Base-by-base conservation (phyloP, 2,113 vertebrate genomes). In the Diphyllodes magnificus region DNA sequence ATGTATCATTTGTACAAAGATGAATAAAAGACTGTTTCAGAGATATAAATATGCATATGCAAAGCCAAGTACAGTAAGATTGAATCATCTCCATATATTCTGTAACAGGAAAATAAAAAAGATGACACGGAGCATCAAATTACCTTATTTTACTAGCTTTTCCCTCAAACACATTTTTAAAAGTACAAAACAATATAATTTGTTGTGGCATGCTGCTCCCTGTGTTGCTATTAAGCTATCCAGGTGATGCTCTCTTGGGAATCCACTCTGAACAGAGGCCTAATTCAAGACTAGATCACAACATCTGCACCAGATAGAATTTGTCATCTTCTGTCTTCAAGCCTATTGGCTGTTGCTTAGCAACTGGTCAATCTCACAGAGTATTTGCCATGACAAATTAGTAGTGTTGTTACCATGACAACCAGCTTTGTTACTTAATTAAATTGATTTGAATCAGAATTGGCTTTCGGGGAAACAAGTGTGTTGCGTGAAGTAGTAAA, bases 401-500 rank as follows among this genome's bases (percentile, higher is more conserved):
- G 98, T 98, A 97, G 96, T 95, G 96, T 98, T 98, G 99, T 99
- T 99, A 98, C 99, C 98, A 99, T 99, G 99, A 98, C 99, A 98
- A 99, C 99, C 98, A 97, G 98, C 98, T 99, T 98, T 99, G 98
- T 99, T 99, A 98, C 98, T 98, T 99, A 99, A 99, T 99, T 98
- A 99, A 99, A 98, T 98, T 98, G 98, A 98, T 99, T 98, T 98
- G 92, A 98, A 98, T 99, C 98, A 90, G 97, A 98, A 98, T 98
- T 98, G 98, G 98, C 98, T 98, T 94, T 96, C 94, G 91, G 96
- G 97, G 97, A 97, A 94, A 93, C 88, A 96, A 96, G 92, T 95
- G 92, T 91, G 96, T 92, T 97, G 92, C 77, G 59, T 90, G 96
- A 97, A 96, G 96, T 96, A 95, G 92, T 90, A 85, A 98, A 94